These are phyloP conservation scores for Drosophila neutralis DNA, from an alignment of 2,888 invertebrate genomes.

Conservation along the genomic window DNA sequence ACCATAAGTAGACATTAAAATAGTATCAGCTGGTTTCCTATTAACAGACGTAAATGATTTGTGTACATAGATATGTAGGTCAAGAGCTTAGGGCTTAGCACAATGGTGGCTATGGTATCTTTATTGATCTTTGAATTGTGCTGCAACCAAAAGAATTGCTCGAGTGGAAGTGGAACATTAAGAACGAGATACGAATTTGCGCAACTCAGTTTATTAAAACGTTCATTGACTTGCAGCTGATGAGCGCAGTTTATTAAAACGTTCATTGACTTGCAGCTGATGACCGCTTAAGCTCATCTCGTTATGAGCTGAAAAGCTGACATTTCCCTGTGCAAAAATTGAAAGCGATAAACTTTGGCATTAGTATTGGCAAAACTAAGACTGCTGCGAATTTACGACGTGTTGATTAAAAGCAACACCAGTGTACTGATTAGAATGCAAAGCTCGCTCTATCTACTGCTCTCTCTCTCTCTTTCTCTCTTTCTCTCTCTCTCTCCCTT, in stretches of 20 bases:
- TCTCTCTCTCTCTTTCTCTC: background rate
- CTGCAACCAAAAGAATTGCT: slow-evolving; percentile 1
- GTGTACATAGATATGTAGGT: background rate
- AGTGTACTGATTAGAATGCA: slow-evolving; percentile 23
- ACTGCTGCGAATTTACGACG: slow-evolving; percentile 17
- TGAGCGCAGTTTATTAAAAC: background rate
- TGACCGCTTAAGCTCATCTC: background rate
- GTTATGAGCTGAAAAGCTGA: background rate
- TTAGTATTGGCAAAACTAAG: slow-evolving; percentile 5
- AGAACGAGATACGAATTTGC: background rate
- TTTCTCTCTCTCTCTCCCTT: background rate
- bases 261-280: background rate
- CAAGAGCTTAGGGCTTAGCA: background rate
- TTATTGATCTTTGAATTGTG: slow-evolving; percentile 11
- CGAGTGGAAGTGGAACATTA: background rate
- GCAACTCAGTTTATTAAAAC: background rate
- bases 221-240: background rate
- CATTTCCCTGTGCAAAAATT: slow-evolving; percentile 7
- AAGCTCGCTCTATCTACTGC: slow-evolving; percentile 5
- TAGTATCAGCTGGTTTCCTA: background rate
- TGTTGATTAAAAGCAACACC: background rate
- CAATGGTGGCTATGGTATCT: slow-evolving; percentile 1
- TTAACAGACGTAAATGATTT: background rate
- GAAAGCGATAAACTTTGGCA: slow-evolving; percentile 41
- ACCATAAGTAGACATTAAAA: background rate